Evolutionary conservation across 2,113 vertebrate species (phyloP), one percentile per base, ranked within the genome.

Genomic region (Psammodynastes pulverulentus): DNA sequence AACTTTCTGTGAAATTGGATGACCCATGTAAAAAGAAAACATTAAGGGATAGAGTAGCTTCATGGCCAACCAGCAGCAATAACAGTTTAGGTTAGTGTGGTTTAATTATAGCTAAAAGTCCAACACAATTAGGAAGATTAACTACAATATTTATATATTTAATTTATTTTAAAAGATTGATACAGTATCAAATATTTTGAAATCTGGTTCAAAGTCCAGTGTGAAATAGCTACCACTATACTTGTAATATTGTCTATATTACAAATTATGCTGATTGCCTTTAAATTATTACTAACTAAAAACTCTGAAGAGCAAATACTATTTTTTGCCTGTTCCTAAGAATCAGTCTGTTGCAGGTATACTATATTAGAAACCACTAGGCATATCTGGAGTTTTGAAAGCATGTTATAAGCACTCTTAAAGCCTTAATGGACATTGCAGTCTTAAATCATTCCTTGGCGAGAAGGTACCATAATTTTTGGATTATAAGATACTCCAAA

Each of bases 61-160:
- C 97, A 89, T 98, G 98, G 98, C 98, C 98, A 89, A 96, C 96
- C 23, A 98, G 97, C 95, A 98, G 98, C 91, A 97, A 98, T 93
- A 98, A 98, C 96, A 98, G 97, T 95, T 96, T 98, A 92, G 98
- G 98, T 98, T 97, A 94, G 97, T 97, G 93, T 93, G 26, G n/a
- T 95, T 93, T 46, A 85, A 67, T 93, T 93, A 29, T 92, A 19
- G 1, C 67, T 79, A 43, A 43, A 79, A 43, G 17, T 79, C 34
- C 34, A 43, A 79, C 34, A 21, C 34, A 79, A 43, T 21, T 43
- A 39, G 72, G 34, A 43, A 43, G 17, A 79, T 19, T 43, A 79
- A 79, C 3, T 79, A 43, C 34, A 79, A 79, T 79, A 21, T 43
- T 79, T 79, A 9, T 79, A 9, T 43, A 21, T 79, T 79, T 79